A percentile compares a stretch with the other conserved stretches of the same genome.
Evolutionary conservation across 2,888 invertebrate genomes (phyloP).

Genomic region (Falcaria lacertinaria): DNA sequence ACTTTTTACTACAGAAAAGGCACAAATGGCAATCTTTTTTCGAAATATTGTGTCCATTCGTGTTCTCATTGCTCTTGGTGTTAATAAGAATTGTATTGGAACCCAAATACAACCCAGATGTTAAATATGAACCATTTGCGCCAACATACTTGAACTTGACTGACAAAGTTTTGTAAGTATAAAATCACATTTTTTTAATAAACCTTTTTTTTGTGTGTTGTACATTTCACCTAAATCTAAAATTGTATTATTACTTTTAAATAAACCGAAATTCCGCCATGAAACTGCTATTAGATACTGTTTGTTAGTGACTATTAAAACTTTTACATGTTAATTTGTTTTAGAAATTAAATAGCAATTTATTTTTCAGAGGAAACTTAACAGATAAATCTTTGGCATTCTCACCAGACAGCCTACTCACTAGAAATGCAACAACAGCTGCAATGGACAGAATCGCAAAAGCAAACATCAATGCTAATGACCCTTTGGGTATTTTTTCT

Average conservation of each 20-base stretch:
- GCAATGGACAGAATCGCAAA: slow-evolving; percentile 32
- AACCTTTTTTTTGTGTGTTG: too few relatives aligned
- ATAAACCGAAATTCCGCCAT: too few relatives aligned
- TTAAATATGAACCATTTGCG: slow-evolving; percentile 50
- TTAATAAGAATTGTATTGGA: slow-evolving; percentile 84
- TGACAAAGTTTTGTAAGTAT: slow-evolving; percentile 59
- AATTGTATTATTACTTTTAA: too few relatives aligned
- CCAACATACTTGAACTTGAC: slow-evolving; percentile 68
- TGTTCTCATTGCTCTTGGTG: slow-evolving; percentile 85
- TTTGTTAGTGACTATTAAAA: too few relatives aligned
- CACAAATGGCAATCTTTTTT: slow-evolving; percentile 85
- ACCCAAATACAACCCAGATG: slow-evolving; percentile 72
- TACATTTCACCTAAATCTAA: too few relatives aligned
- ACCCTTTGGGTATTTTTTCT: slow-evolving; percentile 58
- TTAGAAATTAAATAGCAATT: background rate
- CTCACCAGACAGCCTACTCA: slow-evolving; percentile 64
- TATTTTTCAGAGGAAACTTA: slow-evolving; percentile 51
- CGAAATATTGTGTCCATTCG: slow-evolving; percentile 85
- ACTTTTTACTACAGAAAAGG: slow-evolving; percentile 86
- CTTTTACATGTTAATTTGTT: too few relatives aligned
- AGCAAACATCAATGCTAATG: slow-evolving; percentile 50
- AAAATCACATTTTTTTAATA: background rate
- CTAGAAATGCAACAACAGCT: slow-evolving; percentile 55
- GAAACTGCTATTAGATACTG: too few relatives aligned
- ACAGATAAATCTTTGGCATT: slow-evolving; percentile 67